A percentile compares a stretch with the other conserved stretches of the same genome.
phyloP scores from a whole-genome alignment of 2,797 vertebrate species.

The Arnoldichthys spilopterus region DNA sequence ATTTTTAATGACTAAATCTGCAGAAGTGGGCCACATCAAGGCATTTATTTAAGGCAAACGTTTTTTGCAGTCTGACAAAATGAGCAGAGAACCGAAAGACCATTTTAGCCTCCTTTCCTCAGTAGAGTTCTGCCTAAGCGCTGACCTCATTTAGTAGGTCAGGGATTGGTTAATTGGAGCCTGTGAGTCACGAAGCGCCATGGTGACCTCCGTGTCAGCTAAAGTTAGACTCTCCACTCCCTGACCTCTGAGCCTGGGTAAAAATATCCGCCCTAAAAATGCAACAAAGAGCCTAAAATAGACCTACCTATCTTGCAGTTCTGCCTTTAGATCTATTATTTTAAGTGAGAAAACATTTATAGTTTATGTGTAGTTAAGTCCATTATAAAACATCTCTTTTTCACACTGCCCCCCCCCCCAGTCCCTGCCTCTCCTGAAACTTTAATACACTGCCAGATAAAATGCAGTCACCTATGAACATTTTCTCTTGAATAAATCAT shows the following conservation, averaged over 20 bases:
- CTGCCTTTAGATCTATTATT: neutral
- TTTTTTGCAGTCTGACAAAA: slow-evolving; percentile 36
- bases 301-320: neutral
- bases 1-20: slow-evolving; percentile 22
- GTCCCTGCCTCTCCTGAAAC: neutral
- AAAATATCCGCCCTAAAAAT: slow-evolving; percentile 62
- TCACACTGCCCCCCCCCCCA: no score
- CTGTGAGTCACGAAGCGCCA: slow-evolving; percentile 57
- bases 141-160: slow-evolving; percentile 80
- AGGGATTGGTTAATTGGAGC: slow-evolving; percentile 75
- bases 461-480: slow-evolving; percentile 11
- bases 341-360: neutral
- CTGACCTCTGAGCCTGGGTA: slow-evolving; percentile 50
- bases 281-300: slow-evolving; percentile 40
- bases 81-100: slow-evolving; percentile 55
- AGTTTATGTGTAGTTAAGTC: neutral
- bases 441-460: neutral
- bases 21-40: slow-evolving; percentile 40
- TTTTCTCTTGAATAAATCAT: neutral
- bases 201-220: slow-evolving; percentile 63
- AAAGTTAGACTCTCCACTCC: slow-evolving; percentile 68
- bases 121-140: slow-evolving; percentile 65
- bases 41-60: slow-evolving; percentile 34
- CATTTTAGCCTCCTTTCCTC: slow-evolving; percentile 65
- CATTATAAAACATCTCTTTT: neutral